Base-by-base conservation (phyloP, 2,113 vertebrate genomes). In the Parotia lawesii region DNA sequence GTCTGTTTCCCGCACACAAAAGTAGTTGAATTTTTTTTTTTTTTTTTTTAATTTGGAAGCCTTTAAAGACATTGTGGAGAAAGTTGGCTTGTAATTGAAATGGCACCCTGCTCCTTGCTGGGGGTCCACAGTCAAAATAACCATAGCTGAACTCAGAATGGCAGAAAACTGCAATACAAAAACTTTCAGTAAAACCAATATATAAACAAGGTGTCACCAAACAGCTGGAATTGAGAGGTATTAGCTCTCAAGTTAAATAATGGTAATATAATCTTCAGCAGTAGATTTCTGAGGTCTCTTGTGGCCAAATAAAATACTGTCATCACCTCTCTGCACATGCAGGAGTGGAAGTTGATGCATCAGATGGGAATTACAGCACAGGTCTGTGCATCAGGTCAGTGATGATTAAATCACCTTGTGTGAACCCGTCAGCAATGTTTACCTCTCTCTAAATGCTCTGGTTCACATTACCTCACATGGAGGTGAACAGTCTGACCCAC, bases 161-260 rank as follows among this genome's bases (percentile, higher is more conserved):
- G 47, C 67, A 77, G 51, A 80, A 74, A 82, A 54, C 11, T 7
- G 0, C 8, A 16, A 29, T 75, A 53, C 23, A 29, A 69, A 73
- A 33, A 18, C 75, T 80, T 66, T 9, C 42, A 71, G 42, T 91
- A 80, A 83, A 79, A 70, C 51, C 4, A 2, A 3, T 47, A 51
- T 47, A 76, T 90, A 93, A 96, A 84, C 64, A 80, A 76, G 13
- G 51, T 95, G 33, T 90, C 60, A 77, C 64, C 51, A 62, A 89
- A 80, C 94, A 96, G 75, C 85, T 95, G 92, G 75, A 90, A 84
- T 40, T 85, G 75, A 86, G 79, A 92, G 51, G 4, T 90, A 51
- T 67, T 64, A 11, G 56, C 75, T 86, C 90, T 62, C 56, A 69
- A 93, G 35, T 73, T 85, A 85, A 91, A 76, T 80, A 91, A 61